A percentile compares a stretch with the other conserved stretches of the same genome.
Conservation (phyloP, 2,113 vertebrate species). For the Ia io region DNA sequence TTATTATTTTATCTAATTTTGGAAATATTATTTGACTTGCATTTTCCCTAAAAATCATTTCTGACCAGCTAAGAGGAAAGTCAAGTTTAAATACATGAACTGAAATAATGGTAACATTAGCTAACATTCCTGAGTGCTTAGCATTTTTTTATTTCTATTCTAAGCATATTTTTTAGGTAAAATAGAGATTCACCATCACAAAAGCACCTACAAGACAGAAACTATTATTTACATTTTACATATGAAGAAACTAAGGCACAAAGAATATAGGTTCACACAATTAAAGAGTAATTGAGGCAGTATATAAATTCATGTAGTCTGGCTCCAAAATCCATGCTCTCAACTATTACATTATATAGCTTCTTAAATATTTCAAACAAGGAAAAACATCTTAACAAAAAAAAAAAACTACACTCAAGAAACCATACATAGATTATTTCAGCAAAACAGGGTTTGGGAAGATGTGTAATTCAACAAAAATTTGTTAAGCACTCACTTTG, state of each 20-base stretch:
- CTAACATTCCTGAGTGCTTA: not conserved
- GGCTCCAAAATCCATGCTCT: not conserved
- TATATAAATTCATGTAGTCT: not conserved
- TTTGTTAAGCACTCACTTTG: not conserved
- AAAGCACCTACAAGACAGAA: not conserved
- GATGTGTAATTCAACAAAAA: not conserved
- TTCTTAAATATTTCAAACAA: not conserved
- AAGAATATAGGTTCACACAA: not conserved
- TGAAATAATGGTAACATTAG: conserved; percentile 13
- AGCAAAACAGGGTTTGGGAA: not conserved
- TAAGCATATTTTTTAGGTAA: not conserved
- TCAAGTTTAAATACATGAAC: not conserved
- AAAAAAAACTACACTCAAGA: not conserved
- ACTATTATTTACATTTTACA: not conserved
- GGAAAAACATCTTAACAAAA: not conserved
- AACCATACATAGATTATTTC: not conserved
- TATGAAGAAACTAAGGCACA: not conserved
- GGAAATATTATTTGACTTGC: not conserved
- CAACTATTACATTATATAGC: not conserved
- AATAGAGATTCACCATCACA: not conserved
- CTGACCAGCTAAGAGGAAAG: not conserved
- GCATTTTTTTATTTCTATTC: not conserved
- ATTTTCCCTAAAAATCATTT: conserved; percentile 20
- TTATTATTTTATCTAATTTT: conserved; percentile 39
- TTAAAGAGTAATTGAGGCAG: not conserved